Evolutionary conservation across 2,888 invertebrate species (phyloP).

Genomic region (Trichogramma dendrolimi): DNA sequence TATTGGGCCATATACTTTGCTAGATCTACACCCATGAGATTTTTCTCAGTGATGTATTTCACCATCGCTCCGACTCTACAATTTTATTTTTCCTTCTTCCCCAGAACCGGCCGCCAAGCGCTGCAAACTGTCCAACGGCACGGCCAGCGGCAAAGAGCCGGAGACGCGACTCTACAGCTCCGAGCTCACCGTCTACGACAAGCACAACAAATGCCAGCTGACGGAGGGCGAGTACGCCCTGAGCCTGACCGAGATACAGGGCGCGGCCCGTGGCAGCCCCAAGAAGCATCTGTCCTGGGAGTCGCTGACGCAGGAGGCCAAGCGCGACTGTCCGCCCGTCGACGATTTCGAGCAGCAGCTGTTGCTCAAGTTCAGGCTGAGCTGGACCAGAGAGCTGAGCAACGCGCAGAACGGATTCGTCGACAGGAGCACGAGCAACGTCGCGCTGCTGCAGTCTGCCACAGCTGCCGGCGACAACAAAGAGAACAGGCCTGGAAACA

Average conservation of each 20-base stretch:
- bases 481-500: constrained; percentile 51
- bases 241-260: constrained; percentile 69
- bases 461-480: constrained; percentile 50
- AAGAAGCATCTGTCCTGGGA: constrained; percentile 73
- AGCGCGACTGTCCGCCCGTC: constrained; percentile 61
- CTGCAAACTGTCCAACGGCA: constrained; percentile 58
- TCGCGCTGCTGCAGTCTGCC: constrained; percentile 19
- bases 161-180: constrained; percentile 66
- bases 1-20: background rate
- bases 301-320: constrained; percentile 58
- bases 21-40: background rate
- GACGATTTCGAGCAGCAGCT: constrained; percentile 77
- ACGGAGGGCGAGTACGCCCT: constrained; percentile 89
- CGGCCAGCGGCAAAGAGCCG: constrained; percentile 48
- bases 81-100: background rate
- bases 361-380: constrained; percentile 76
- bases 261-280: constrained; percentile 55
- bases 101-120: constrained; percentile 69
- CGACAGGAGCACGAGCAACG: constrained; percentile 50
- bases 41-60: background rate
- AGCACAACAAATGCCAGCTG: constrained; percentile 79
- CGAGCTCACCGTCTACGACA: constrained; percentile 85
- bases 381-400: constrained; percentile 75
- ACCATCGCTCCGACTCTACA: too few relatives aligned
- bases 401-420: constrained; percentile 57